Evolutionary conservation across 2,113 vertebrate genomes (phyloP).

Genomic region (Corydoras maculifer): DNA sequence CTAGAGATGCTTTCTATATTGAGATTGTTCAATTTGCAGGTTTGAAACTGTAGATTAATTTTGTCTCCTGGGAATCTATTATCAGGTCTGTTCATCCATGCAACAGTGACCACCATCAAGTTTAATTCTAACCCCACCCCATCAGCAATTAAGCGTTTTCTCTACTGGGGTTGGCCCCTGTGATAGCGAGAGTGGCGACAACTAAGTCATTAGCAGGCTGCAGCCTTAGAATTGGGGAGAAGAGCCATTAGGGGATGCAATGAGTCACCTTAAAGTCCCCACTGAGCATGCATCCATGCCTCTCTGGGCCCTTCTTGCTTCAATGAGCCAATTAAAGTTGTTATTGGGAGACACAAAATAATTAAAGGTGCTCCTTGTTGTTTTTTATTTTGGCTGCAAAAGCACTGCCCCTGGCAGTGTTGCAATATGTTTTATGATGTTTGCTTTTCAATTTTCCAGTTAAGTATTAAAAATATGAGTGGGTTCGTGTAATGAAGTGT

Average conservation of each 20-base stretch:
- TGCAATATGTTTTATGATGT: conserved; percentile 57
- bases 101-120: conserved; percentile 45
- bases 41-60: conserved; percentile 52
- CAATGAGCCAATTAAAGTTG: conserved; percentile 70
- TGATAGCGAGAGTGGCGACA: conserved; percentile 68
- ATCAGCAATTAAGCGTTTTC: conserved; percentile 75
- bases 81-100: conserved; percentile 47
- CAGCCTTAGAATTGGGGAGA: conserved; percentile 51
- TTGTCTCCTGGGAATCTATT: conserved; percentile 48
- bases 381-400: conserved; percentile 53
- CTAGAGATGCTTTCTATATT: conserved; percentile 20
- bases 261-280: conserved; percentile 61
- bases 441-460: conserved; percentile 54
- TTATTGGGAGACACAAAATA: conserved; percentile 69
- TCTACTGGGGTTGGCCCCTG: conserved; percentile 66
- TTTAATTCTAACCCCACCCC: conserved; percentile 44
- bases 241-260: conserved; percentile 62
- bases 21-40: conserved; percentile 44
- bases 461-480: conserved; percentile 55
- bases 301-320: conserved; percentile 53
- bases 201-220: conserved; percentile 64
- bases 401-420: conserved; percentile 47
- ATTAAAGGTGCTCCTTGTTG: conserved; percentile 63
- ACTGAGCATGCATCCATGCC: conserved; percentile 59
- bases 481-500: conserved; percentile 32